Base-by-base conservation (phyloP, 2,888 invertebrate genomes). In the Callyntrura guangdongensis region DNA sequence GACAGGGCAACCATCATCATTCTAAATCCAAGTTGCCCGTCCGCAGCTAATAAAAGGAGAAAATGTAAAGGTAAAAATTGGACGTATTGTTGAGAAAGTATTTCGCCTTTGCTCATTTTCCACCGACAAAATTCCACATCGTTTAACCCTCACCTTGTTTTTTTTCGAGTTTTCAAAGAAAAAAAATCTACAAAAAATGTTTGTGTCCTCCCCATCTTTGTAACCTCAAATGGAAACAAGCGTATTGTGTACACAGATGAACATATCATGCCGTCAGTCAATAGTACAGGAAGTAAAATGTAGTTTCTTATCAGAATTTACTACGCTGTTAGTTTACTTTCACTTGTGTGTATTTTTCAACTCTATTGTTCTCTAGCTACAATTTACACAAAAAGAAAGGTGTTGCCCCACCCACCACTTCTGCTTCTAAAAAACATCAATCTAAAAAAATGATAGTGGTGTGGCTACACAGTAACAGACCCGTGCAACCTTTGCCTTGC, bases 391-490 rank as follows among this genome's bases (percentile, higher is more conserved):
- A 36, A 36, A 36, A 20, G 67, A n/a, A 53, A 69, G 67, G 49
- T 49, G 84, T 49, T 64, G 69, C 67, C 84, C 67, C 84, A 49
- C 84, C 84, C 84, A 25, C 67, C 67, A 67, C 67, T 49, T 84
- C 27, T 61, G 11, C 12, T 81, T 17, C 36, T 1, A 25, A 84
- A 84, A 84, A 25, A 69, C 84, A 84, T 84, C 67, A 84, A 84
- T 84, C 84, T 84, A 49, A 27, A 81, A 59, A 59, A 81, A 45
- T 81, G 59, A 61, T 59, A 36, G 81, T 47, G 59, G 59, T 81
- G 36, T 81, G 59, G 81, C 27, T 45, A 59, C 14, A 53, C n/a
- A 59, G 81, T 17, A 81, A 27, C 20, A 27, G 77, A 14, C 17
- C 53, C 22, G 25, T 12, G 1, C 77, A 25, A 14, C 77, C 53